A percentile compares a stretch with the other conserved stretches of the same genome.
Evolutionary conservation across 2,797 vertebrate genomes (phyloP).

Genomic region (Molothrus ater): DNA sequence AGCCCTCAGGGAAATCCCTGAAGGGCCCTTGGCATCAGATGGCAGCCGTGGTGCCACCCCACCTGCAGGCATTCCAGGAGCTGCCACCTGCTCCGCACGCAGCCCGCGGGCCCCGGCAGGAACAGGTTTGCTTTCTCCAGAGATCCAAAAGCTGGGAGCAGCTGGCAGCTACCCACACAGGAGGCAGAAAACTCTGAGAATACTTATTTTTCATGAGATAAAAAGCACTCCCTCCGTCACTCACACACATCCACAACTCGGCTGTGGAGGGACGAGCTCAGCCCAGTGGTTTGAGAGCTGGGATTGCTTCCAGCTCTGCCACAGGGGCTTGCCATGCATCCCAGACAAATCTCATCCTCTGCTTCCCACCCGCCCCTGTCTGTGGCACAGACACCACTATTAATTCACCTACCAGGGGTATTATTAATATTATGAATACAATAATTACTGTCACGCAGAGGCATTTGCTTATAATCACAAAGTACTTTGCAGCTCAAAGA

Average conservation of each 20-base stretch:
- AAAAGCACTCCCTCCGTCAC: not conserved
- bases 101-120: not conserved
- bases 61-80: not conserved
- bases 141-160: not conserved
- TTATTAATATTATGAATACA: not conserved
- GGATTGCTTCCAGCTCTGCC: slow-evolving; percentile 26
- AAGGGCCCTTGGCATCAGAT: not conserved
- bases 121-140: not conserved
- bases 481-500: slow-evolving; percentile 31
- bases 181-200: slow-evolving; percentile 1
- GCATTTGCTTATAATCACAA: not conserved
- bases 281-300: not conserved
- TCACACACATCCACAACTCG: not conserved
- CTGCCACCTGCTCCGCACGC: not conserved
- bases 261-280: not conserved
- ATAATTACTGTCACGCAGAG: not conserved
- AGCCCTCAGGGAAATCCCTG: not conserved
- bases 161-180: slow-evolving; percentile 20
- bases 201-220: slow-evolving; percentile 6
- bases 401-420: not conserved
- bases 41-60: not conserved
- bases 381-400: not conserved
- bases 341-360: slow-evolving; percentile 24
- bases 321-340: not conserved
- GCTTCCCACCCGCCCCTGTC: not conserved